Percentiles rank a stretch among this genome's conserved stretches.
Conservation (phyloP, 2,888 invertebrate species). For the Melolontha melolontha region DNA sequence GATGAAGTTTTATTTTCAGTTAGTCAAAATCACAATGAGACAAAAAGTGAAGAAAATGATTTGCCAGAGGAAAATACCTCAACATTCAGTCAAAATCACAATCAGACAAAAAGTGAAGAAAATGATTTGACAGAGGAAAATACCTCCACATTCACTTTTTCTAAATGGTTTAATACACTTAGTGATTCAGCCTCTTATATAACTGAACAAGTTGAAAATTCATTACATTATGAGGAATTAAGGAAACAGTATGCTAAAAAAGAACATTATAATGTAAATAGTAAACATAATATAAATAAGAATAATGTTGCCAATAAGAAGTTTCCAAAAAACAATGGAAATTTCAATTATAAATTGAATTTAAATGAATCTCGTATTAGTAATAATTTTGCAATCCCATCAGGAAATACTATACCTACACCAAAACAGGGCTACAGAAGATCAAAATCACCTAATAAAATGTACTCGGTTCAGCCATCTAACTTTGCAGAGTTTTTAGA, state of each 20-base stretch:
- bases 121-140: too few relatives aligned
- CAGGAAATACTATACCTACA: too few relatives aligned
- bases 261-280: conserved; percentile 3
- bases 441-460: too few relatives aligned
- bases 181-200: background rate
- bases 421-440: too few relatives aligned
- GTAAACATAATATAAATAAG: background rate
- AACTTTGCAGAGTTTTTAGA: too few relatives aligned
- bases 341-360: background rate
- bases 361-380: too few relatives aligned
- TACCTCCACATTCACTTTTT: background rate
- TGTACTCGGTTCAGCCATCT: too few relatives aligned
- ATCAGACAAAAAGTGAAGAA: too few relatives aligned
- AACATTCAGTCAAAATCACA: too few relatives aligned
- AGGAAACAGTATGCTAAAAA: background rate
- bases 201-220: conserved; percentile 1
- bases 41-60: background rate
- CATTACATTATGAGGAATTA: background rate
- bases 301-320: background rate
- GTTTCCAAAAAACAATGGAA: background rate
- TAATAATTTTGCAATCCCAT: too few relatives aligned
- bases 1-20: conserved; percentile 12
- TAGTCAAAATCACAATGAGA: background rate
- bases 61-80: background rate
- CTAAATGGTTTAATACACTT: background rate